These are phyloP conservation scores for Ambastaia sidthimunki DNA, from an alignment of 2,797 vertebrate genomes.

Conservation along the genomic window DNA sequence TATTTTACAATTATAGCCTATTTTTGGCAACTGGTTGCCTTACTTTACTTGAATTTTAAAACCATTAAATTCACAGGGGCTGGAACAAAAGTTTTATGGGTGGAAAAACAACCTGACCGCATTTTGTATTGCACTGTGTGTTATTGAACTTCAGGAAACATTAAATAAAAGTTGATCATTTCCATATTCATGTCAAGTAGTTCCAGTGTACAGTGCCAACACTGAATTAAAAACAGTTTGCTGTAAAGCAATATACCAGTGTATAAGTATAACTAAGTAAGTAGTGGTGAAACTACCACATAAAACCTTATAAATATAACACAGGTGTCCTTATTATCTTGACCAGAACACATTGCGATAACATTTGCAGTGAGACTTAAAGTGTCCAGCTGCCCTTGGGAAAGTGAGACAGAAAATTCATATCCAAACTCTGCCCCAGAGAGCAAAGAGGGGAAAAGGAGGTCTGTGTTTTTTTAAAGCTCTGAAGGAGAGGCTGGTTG, in stretches of 20 bases:
- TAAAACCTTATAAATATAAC: conserved; percentile 10
- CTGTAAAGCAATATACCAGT: conserved; percentile 1
- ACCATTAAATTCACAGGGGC: too few species aligned
- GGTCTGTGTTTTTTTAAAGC: conserved; percentile 42
- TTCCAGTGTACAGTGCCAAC: neutral
- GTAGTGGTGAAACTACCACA: neutral
- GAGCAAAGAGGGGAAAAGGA: conserved; percentile 17
- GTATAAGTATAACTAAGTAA: too few species aligned
- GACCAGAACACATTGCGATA: conserved; percentile 21
- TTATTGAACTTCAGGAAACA: too few species aligned
- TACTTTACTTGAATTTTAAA: too few species aligned
- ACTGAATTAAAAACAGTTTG: neutral
- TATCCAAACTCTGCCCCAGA: conserved; percentile 32
- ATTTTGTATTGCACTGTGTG: too few species aligned
- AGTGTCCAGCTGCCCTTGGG: conserved; percentile 40
- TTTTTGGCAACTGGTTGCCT: neutral
- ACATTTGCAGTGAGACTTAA: conserved; percentile 10
- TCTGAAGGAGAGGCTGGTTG: conserved; percentile 51
- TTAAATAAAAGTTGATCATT: neutral
- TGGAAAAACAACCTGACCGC: too few species aligned
- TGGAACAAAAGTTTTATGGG: too few species aligned
- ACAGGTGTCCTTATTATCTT: conserved; percentile 28
- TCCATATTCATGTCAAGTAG: neutral
- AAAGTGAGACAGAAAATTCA: conserved; percentile 29
- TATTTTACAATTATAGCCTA: neutral